Conservation (phyloP, 2,113 vertebrate species). For the Zootoca vivipara region DNA sequence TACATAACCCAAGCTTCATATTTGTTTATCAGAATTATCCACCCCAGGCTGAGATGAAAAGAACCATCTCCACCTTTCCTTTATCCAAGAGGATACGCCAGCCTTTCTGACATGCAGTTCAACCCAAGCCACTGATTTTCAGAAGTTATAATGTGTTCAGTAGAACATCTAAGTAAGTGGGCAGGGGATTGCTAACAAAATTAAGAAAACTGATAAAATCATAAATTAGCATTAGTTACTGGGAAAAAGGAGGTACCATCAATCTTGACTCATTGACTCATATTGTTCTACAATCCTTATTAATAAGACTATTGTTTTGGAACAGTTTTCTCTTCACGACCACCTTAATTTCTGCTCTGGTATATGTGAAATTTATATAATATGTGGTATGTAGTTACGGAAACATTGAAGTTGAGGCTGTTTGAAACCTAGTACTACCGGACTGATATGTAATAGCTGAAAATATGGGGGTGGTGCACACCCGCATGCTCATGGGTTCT, state of each 20-base stretch:
- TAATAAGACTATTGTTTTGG: background rate
- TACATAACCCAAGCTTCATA: background rate
- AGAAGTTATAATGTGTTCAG: background rate
- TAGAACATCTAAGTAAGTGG: background rate
- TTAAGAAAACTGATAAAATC: background rate
- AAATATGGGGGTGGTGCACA: background rate
- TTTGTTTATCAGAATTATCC: background rate
- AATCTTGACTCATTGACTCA: background rate
- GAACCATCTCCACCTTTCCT: fast-evolving
- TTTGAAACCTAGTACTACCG: background rate
- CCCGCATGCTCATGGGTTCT: background rate
- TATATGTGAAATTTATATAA: background rate
- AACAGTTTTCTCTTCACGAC: background rate
- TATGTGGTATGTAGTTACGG: background rate
- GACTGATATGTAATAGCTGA: too few relatives aligned
- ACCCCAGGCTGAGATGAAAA: fast-evolving
- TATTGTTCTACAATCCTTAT: background rate
- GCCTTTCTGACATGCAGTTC: fast-evolving
- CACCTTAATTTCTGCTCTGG: background rate
- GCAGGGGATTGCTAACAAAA: background rate
- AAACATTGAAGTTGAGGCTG: background rate
- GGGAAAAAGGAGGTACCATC: background rate
- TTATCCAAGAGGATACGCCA: fast-evolving
- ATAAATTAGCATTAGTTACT: fast-evolving
- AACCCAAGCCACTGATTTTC: slow-evolving; percentile 1